phyloP scores from a whole-genome alignment of 2,888 invertebrate species.

The Drosophila ochracea region DNA sequence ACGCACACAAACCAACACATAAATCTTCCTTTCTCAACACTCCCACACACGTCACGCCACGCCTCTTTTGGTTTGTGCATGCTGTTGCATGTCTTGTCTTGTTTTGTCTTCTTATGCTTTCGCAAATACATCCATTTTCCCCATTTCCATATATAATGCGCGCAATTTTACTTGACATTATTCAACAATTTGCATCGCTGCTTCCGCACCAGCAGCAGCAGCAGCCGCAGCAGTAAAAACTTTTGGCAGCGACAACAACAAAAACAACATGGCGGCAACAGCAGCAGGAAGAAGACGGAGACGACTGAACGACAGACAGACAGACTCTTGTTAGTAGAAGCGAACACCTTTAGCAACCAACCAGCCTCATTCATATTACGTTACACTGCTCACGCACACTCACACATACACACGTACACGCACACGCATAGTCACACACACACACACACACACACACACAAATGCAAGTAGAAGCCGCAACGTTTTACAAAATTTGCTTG shows the following conservation, averaged over 20 bases:
- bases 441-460: background rate
- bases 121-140: constrained; percentile 38
- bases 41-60: constrained; percentile 3
- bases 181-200: constrained; percentile 74
- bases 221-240: constrained; percentile 38
- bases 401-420: background rate
- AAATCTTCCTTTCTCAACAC: background rate
- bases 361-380: constrained; percentile 55
- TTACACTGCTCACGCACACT: constrained; percentile 30
- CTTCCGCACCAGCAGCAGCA: constrained; percentile 54
- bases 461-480: constrained; percentile 47
- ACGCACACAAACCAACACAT: background rate
- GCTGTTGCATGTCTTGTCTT: constrained; percentile 15
- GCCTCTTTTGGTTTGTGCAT: constrained; percentile 7
- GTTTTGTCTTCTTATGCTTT: constrained; percentile 22
- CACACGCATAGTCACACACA: background rate
- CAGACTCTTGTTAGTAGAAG: constrained; percentile 24
- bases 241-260: constrained; percentile 57
- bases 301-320: constrained; percentile 28
- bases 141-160: constrained; percentile 59
- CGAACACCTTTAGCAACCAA: constrained; percentile 62
- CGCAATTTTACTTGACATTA: constrained; percentile 73
- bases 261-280: constrained; percentile 20
- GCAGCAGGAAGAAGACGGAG: constrained; percentile 15
- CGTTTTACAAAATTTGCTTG: constrained; percentile 63